phyloP scores from a whole-genome alignment of 1,140 invertebrate species.

The Danaus plexippus region DNA sequence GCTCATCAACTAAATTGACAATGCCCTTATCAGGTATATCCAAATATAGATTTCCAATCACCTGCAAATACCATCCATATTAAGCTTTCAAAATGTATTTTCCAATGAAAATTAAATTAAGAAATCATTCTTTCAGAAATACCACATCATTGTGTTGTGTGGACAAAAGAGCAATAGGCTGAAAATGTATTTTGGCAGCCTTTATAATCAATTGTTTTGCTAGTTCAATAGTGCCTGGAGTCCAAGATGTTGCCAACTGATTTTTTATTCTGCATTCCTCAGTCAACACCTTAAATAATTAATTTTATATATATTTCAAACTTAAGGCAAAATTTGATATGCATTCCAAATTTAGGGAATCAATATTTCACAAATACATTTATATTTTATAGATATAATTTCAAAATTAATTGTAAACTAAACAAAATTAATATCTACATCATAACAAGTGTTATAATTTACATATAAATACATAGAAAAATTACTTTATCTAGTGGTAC shows the following conservation, averaged over 20 bases:
- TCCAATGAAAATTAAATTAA: neutral
- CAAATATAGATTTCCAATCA: slow-evolving; percentile 40
- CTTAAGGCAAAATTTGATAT: too few species aligned
- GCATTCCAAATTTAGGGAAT: too few species aligned
- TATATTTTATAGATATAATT: too few species aligned
- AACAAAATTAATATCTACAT: too few species aligned
- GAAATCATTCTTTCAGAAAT: slow-evolving; percentile 8
- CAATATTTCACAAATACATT: too few species aligned
- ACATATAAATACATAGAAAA: slow-evolving; percentile 6
- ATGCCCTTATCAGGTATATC: slow-evolving; percentile 21
- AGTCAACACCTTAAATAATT: slow-evolving; percentile 25
- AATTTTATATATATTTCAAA: too few species aligned
- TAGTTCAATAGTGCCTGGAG: slow-evolving; percentile 29
- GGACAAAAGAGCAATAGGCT: slow-evolving; percentile 33
- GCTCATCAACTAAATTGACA: slow-evolving; percentile 34
- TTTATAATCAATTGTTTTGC: slow-evolving; percentile 26
- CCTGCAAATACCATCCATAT: slow-evolving; percentile 22
- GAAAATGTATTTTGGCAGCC: slow-evolving; percentile 27
- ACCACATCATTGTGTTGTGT: slow-evolving; percentile 39
- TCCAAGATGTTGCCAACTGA: slow-evolving; percentile 29
- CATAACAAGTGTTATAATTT: slow-evolving; percentile 2
- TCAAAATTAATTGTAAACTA: too few species aligned
- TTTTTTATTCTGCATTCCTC: slow-evolving; percentile 33
- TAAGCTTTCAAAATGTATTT: slow-evolving; percentile 5
- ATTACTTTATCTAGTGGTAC: slow-evolving; percentile 39